Percentiles rank a stretch among this genome's conserved stretches.
Conservation (phyloP, 2,888 invertebrate species). For the Prosopocoilus inquinatus region DNA sequence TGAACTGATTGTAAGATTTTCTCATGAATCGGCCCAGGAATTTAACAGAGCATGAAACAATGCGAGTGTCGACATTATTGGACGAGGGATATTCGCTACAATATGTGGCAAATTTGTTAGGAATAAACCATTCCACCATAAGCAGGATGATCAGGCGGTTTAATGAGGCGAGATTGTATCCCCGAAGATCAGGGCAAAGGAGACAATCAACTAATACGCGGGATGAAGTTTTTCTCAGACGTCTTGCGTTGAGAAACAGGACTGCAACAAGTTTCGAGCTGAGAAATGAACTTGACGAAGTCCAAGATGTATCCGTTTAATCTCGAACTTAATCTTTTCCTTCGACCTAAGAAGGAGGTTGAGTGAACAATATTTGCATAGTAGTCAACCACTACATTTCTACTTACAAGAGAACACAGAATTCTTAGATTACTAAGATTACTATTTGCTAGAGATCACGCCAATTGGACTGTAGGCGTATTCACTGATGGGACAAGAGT, state of each 20-base stretch:
- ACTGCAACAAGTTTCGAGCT: background rate
- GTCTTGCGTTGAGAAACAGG: no score
- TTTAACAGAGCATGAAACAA: no score
- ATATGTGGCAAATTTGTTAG: slow-evolving; percentile 2
- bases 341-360: slow-evolving; percentile 7
- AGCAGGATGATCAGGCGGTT: background rate
- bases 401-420: background rate
- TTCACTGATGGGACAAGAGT: no score
- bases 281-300: slow-evolving; percentile 7
- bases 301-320: slow-evolving; percentile 5
- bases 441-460: no score
- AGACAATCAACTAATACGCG: no score
- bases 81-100: background rate
- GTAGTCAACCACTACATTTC: slow-evolving; percentile 1
- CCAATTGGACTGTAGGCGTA: no score
- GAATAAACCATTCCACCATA: slow-evolving; percentile 1
- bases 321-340: slow-evolving; percentile 4
- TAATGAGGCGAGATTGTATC: no score
- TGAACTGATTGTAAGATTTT: no score
- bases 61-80: background rate
- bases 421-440: no score
- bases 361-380: slow-evolving; percentile 5
- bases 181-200: background rate
- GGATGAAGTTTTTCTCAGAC: no score
- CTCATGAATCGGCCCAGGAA: no score